Evolutionary conservation across 1,140 invertebrate species (phyloP), one percentile per base, ranked within the genome.

Genomic region (Ctenoplectra terminalis): DNA sequence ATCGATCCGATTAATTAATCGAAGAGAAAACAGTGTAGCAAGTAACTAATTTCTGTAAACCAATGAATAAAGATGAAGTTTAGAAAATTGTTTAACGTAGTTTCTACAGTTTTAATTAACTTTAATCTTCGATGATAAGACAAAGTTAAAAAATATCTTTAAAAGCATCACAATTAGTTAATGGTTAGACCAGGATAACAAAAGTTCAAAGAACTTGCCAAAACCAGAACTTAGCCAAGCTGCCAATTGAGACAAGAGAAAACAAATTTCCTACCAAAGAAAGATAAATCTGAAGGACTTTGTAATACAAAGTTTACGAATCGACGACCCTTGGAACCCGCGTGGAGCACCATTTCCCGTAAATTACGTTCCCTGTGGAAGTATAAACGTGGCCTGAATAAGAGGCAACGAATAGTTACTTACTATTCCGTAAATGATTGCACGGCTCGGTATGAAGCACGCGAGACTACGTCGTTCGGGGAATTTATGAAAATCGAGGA

Each of bases 401-500:
- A 58, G 52, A 23, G 70, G 37, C 70, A 58, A 54, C 34, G 50
- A 54, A 34, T 72, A 43, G 34, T 72, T 63, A 37, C 34, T 72
- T 58, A 43, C 26, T 72, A 29, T 58, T 58, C 70, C 26, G n/a
- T 34, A 29, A 56, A 72, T 72, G 52, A 72, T 72, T 43, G 69
- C 50, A 56, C 20, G n/a, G 23, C 67, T 15, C 67, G 20, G 29
- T 23, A 54, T 8, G 48, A 48, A 60, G 29, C 29, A 4, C 6
- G 56, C 29, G 15, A 31, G 56, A 20, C 15, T 13, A 31, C 26
- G 26, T 31, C 23, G 31, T 52, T 70, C 23, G 6, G 31, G 31
- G 70, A 43, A 56, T 29, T 20, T 31, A 72, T 58, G 70, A 72
- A 72, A 72, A 72, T 58, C 70, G n/a, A 8, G 3, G 50, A 71